Percentiles rank a stretch among this genome's conserved stretches.
Conservation (phyloP, 1,140 invertebrate genomes). For the Acromyrmex echinatior region DNA sequence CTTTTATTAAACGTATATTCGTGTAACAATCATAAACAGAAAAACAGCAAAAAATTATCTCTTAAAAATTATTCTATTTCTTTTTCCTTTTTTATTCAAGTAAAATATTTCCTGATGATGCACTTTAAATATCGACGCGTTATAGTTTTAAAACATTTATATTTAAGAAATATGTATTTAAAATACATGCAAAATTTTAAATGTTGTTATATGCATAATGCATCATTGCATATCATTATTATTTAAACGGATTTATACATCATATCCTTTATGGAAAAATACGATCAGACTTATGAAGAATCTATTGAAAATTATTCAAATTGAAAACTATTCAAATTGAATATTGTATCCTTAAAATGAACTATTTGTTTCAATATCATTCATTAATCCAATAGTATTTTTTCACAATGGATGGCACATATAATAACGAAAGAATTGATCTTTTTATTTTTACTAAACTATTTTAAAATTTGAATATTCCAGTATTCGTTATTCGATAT, state of each 20-base stretch:
- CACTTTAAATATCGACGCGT: background rate
- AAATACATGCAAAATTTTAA: background rate
- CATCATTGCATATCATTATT: background rate
- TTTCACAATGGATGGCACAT: background rate
- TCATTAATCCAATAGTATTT: too few relatives aligned
- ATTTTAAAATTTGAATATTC: background rate
- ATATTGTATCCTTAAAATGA: too few relatives aligned
- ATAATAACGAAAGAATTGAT: background rate
- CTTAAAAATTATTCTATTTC: background rate
- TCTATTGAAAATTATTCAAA: too few relatives aligned
- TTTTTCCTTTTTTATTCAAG: background rate
- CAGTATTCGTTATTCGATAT: background rate
- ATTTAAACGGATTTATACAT: background rate
- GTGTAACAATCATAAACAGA: background rate
- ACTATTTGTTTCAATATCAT: too few relatives aligned
- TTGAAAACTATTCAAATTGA: too few relatives aligned
- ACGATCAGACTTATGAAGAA: too few relatives aligned
- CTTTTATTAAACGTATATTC: background rate
- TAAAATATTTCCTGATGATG: background rate
- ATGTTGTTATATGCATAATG: background rate
- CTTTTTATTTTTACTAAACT: background rate
- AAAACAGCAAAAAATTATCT: background rate
- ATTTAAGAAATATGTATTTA: background rate
- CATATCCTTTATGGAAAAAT: too few relatives aligned
- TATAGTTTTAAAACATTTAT: conserved; percentile 2